Percentiles rank a stretch among this genome's conserved stretches.
These are phyloP conservation scores for Xiphias gladius DNA, from an alignment of 2,113 vertebrate genomes.

Conservation along the genomic window DNA sequence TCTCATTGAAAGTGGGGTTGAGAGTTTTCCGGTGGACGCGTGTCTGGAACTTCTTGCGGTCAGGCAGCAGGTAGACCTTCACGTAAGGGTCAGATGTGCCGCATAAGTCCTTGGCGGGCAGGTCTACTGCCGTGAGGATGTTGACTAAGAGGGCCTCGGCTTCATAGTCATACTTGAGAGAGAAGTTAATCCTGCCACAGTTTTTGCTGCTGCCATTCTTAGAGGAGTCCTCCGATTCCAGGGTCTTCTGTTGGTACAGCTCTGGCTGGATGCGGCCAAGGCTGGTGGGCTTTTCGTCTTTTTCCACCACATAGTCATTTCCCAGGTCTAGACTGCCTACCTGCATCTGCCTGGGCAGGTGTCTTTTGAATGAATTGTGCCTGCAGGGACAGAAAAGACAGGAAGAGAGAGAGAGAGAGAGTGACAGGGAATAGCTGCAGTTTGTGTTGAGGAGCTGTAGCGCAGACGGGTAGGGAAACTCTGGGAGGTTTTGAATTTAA, in stretches of 20 bases:
- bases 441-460: conserved; percentile 16
- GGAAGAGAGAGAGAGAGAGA: conserved; percentile 59
- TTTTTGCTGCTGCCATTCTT: conserved; percentile 88
- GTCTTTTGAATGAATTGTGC: conserved; percentile 96
- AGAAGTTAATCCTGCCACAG: conserved; percentile 97
- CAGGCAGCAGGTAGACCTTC: conserved; percentile 97
- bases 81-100: conserved; percentile 98
- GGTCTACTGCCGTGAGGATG: conserved; percentile 93
- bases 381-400: conserved; percentile 85
- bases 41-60: conserved; percentile 99
- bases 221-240: conserved; percentile 90
- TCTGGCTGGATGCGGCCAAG: conserved; percentile 96
- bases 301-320: conserved; percentile 84
- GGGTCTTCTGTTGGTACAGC: conserved; percentile 92
- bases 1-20: conserved; percentile 95
- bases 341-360: conserved; percentile 94
- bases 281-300: conserved; percentile 90
- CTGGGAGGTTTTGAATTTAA: not conserved
- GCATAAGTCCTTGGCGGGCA: conserved; percentile 98
- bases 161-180: conserved; percentile 96
- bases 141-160: conserved; percentile 92
- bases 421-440: not conserved
- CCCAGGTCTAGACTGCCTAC: conserved; percentile 92
- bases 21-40: conserved; percentile 98
- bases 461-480: not conserved